Conservation (phyloP, 1,140 invertebrate species). For the Conus ventricosus region DNA sequence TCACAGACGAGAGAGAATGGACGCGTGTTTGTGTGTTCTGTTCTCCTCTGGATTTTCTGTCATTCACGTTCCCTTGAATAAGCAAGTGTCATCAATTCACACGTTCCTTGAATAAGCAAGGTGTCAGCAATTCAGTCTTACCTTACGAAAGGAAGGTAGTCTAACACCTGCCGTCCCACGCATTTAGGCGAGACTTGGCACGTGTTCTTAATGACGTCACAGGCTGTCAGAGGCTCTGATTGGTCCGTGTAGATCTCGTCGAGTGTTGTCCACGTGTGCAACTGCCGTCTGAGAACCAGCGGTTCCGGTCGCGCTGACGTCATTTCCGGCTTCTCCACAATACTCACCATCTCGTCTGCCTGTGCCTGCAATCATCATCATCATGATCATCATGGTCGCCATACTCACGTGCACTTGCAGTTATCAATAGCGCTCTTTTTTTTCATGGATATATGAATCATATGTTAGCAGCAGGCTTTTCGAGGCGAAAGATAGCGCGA, state of each 20-base stretch:
- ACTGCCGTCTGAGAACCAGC: constrained; percentile 23
- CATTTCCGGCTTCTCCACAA: background rate
- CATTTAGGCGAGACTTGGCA: constrained; percentile 19
- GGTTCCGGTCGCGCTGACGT: background rate
- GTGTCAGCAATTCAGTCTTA: no score
- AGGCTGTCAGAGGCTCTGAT: background rate
- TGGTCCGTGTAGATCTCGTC: constrained; percentile 25
- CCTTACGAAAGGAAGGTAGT: background rate
- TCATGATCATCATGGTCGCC: background rate
- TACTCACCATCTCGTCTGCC: background rate
- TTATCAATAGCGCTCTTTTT: no score
- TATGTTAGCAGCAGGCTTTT: no score
- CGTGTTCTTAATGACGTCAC: background rate
- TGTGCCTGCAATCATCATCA: background rate
- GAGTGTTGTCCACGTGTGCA: constrained; percentile 30
- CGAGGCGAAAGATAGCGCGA: no score
- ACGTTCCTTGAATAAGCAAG: no score
- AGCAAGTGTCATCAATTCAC: no score
- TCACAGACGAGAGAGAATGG: no score
- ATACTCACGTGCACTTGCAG: no score
- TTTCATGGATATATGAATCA: no score
- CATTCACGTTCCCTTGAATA: no score
- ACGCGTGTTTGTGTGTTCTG: no score
- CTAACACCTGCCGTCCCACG: background rate
- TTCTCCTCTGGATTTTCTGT: no score